phyloP scores from a whole-genome alignment of 1,140 invertebrate species.

The Leptinotarsa texana region DNA sequence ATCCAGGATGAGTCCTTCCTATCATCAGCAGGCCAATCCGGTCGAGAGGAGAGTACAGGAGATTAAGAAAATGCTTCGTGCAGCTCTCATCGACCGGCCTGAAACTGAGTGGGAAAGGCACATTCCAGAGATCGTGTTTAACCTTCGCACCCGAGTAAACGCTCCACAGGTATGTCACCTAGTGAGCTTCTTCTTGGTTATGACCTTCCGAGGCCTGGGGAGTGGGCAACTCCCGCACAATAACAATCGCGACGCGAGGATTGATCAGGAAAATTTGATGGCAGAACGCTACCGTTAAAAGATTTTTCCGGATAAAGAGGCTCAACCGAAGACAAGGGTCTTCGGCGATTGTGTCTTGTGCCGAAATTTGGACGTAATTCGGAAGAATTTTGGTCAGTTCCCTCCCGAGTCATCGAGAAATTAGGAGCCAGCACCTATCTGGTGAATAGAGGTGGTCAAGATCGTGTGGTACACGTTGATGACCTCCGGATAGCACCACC shows the following conservation, averaged over 20 bases:
- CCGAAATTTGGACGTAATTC: rapidly evolving
- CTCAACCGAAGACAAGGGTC: rapidly evolving
- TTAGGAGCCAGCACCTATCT: neutral
- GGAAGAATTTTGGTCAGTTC: neutral
- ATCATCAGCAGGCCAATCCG: conserved; percentile 23
- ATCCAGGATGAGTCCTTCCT: neutral
- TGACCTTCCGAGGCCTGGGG: neutral
- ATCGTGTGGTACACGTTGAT: neutral
- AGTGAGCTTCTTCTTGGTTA: neutral
- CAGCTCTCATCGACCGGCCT: neutral
- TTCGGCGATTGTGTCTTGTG: neutral
- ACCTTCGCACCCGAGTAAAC: neutral
- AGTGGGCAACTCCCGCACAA: neutral
- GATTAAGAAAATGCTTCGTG: neutral
- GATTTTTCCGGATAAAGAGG: neutral
- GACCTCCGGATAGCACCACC: neutral
- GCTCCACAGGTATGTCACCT: neutral
- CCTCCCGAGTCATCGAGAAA: too few species aligned
- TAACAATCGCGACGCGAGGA: rapidly evolving
- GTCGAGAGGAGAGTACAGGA: conserved; percentile 4
- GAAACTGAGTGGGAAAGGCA: neutral
- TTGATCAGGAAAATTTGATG: neutral
- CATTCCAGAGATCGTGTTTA: neutral
- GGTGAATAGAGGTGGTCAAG: neutral
- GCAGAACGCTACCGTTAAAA: neutral